These are phyloP conservation scores for Dichetophora obliterata DNA, from an alignment of 2,888 invertebrate species.

Conservation along the genomic window DNA sequence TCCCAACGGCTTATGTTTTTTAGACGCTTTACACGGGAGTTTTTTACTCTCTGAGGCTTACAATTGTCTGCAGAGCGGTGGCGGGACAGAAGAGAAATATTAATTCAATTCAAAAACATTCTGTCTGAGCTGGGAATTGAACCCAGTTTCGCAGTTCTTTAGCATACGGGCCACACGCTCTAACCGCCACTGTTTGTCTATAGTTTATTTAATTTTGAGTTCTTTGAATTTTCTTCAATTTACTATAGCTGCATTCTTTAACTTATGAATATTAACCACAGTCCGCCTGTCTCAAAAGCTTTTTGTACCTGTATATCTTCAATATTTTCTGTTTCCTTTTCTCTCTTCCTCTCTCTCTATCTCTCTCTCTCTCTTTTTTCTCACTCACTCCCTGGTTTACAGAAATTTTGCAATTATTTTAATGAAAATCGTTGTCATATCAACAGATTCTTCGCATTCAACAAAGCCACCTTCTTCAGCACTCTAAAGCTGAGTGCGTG, in stretches of 20 bases:
- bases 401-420: conserved; percentile 47
- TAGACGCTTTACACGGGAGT: too few relatives aligned
- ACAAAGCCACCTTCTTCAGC: background rate
- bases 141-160: too few relatives aligned
- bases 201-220: background rate
- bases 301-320: background rate
- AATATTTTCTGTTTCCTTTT: background rate
- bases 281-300: background rate
- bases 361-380: too few relatives aligned
- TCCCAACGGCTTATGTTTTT: too few relatives aligned
- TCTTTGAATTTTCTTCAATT: background rate
- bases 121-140: too few relatives aligned
- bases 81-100: too few relatives aligned
- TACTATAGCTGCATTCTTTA: background rate
- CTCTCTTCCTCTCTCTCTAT: background rate
- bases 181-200: too few relatives aligned
- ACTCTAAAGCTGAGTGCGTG: background rate
- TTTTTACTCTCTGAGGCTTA: too few relatives aligned
- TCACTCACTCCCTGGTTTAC: background rate
- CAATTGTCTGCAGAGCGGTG: too few relatives aligned
- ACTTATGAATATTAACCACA: background rate
- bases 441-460: conserved; percentile 46
- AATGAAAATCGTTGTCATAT: conserved; percentile 50
- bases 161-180: too few relatives aligned
- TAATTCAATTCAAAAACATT: too few relatives aligned